Base-by-base conservation (phyloP, 2,888 invertebrate genomes). In the Coenonympha arcania region DNA sequence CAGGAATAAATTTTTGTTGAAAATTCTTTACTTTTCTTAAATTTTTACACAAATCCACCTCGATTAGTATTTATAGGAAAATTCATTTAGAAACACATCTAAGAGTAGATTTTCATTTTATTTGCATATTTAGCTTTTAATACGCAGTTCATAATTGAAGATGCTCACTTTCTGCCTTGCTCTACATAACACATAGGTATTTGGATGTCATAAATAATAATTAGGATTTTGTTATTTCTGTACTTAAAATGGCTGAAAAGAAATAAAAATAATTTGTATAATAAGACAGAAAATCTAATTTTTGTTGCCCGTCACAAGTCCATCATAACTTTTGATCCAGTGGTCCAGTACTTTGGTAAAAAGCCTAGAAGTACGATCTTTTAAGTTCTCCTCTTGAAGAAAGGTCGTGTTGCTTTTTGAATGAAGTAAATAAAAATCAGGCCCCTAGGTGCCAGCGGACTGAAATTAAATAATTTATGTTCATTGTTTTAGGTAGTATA, bases 401-500 rank as follows among this genome's bases (percentile, higher is more conserved):
- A 4, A 15, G 15, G 15, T 2, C 9, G 4, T 16, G 24, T 8
- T 22, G 6, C 13, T 39, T 39, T 6, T 39, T 13, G 22, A 1
- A 9, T 24, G 5, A 22, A 13, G 48, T 55, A 53, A 52, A 52
- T 62, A 62, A 62, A 59, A 61, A 56, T 53, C 56, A 46, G 36
- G 40, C 36, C 20, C 19, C 50, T 48, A 61, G 61, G 58, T 59
- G 60, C 57, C 41, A 58, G 57, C 58, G 42, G 52, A 41, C 28
- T 61, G 61, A 66, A 69, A 71, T 71, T 68, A 68, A 69, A 69
- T 68, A 68, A 68, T 72, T 72, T 67, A 71, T 65, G 68, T 64
- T 71, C 62, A 68, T 68, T 60, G 66, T 63, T 48, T 48, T 44
- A 58, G 37, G 51, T 52, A 33, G 37, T 42, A 9, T 16, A 34